These are phyloP conservation scores for Artibeus lituratus DNA, from an alignment of 2,797 vertebrate genomes.

Conservation along the genomic window DNA sequence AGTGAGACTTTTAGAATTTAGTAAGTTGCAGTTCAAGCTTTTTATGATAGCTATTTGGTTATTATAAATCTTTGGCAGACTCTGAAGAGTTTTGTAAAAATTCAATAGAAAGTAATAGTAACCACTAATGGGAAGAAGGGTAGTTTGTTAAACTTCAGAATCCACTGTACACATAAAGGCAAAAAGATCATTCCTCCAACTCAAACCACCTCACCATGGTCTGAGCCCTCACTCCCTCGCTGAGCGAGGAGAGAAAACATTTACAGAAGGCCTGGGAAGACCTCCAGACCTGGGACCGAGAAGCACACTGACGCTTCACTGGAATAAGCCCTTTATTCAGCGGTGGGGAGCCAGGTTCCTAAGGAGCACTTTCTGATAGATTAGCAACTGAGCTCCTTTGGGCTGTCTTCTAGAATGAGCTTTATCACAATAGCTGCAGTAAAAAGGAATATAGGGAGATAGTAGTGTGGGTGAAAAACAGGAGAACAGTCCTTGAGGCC, in stretches of 20 bases:
- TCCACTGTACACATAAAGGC: background rate
- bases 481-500: background rate
- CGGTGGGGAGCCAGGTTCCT: background rate
- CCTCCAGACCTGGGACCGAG: background rate
- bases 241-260: background rate
- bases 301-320: background rate
- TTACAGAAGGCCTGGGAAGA: background rate
- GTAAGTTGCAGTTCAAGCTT: background rate
- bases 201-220: background rate
- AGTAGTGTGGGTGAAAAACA: background rate
- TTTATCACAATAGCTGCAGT: background rate
- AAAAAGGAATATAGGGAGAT: background rate
- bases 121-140: background rate
- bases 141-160: background rate
- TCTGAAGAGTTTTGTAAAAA: background rate
- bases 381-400: background rate
- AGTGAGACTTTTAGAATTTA: constrained; percentile 27
- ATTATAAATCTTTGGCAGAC: constrained; percentile 24
- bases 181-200: background rate
- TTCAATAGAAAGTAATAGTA: background rate
- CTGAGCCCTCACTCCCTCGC: background rate
- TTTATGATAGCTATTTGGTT: background rate
- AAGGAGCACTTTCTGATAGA: background rate
- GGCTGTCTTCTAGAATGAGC: background rate
- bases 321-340: background rate